Percentiles rank a stretch among this genome's conserved stretches.
Evolutionary conservation across 2,113 vertebrate genomes (phyloP).

Genomic region (Camelus bactrianus): DNA sequence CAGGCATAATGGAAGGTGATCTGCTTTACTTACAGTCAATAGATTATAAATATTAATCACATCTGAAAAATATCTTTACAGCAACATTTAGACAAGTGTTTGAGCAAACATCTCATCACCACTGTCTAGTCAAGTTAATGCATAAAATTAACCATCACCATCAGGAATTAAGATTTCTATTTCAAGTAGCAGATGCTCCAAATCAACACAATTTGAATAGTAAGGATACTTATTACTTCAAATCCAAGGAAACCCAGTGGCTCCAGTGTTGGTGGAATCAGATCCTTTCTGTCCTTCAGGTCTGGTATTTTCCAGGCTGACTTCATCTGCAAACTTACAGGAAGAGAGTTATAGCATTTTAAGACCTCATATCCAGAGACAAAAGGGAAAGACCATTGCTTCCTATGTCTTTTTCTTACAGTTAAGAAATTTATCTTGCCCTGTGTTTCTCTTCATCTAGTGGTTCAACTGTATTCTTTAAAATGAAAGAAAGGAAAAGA

Average conservation of each 20-base stretch:
- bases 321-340: not conserved
- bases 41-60: not conserved
- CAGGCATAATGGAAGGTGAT: not conserved
- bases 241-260: not conserved
- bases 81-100: not conserved
- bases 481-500: too few species aligned
- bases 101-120: not conserved
- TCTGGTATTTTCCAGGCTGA: not conserved
- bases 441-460: too few species aligned
- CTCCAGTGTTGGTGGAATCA: not conserved
- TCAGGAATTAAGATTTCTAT: not conserved
- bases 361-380: not conserved
- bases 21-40: not conserved
- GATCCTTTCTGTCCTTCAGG: not conserved
- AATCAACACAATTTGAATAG: not conserved
- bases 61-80: not conserved
- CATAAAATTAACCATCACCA: not conserved
- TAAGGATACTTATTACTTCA: not conserved
- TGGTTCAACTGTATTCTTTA: too few species aligned
- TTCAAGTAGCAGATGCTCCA: not conserved
- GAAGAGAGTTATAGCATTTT: not conserved
- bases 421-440: not conserved
- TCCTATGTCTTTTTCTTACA: not conserved
- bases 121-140: not conserved
- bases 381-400: not conserved